Evolutionary conservation across 2,888 invertebrate genomes (phyloP), one percentile per base, ranked within the genome.

Genomic region (Chaitophorus viminalis): DNA sequence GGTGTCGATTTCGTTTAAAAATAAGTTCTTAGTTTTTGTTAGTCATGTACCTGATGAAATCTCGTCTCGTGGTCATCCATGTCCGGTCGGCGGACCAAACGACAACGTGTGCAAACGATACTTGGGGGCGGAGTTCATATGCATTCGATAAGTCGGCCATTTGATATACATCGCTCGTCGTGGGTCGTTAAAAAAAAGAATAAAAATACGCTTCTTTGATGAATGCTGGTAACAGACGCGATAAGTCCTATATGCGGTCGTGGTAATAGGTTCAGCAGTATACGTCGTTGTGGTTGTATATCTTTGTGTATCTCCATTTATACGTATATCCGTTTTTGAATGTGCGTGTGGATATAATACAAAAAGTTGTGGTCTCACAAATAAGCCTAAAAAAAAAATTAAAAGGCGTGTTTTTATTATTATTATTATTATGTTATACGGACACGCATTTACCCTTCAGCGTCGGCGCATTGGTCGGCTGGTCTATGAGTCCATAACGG

Each of bases 1-100:
- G 76, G 18, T 52, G 52, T 76, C 76, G 76, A 31, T 76, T 76
- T 46, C 52, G 76, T 31, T 52, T 29, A 29, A 18, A 76, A 52
- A 76, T 52, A 29, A 17, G 18, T 17, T 29, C 29, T n/a, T 29
- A 0, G 46, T 39, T 11, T 29, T 1, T 74, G 25, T 60, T 60
- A 21, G 70, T 70, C 17, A 31, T 68, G 29, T 68, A 11, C 29
- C n/a, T 14, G 68, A 29, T 31, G 70, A 70, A 70, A 70, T 70
- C 29, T 17, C 29, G 17, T 70, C 14, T 70, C 70, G 31, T 29
- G 29, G 70, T 31, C 70, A 29, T 70, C 31, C 29, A 29, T 31
- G 31, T 70, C 31, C 70, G 17, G 70, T 17, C 70, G 17, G 70
- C 31, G 31, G 31, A 31, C 29, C 31, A 14, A 31, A 29, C 70